These are phyloP conservation scores for Myotis findleyi DNA, from an alignment of 2,797 vertebrate genomes.

Conservation along the genomic window DNA sequence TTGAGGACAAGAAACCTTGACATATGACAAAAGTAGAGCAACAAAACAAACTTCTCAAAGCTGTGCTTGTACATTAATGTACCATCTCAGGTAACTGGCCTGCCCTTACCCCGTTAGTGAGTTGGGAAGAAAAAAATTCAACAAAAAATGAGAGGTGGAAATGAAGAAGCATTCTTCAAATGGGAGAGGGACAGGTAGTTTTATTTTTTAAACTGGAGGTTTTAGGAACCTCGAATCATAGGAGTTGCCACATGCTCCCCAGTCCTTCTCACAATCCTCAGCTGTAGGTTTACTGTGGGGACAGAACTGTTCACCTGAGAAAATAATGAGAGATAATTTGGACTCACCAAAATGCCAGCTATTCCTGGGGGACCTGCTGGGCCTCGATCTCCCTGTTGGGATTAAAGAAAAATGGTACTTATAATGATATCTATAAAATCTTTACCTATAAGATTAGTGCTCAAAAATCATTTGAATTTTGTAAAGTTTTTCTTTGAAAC, in stretches of 20 bases:
- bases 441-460: background rate
- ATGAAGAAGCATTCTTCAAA: background rate
- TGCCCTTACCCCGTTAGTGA: background rate
- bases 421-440: background rate
- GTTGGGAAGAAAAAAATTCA: background rate
- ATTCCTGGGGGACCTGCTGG: constrained; percentile 91
- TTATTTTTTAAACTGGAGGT: background rate
- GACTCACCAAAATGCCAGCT: constrained; percentile 91
- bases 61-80: background rate
- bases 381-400: constrained; percentile 94
- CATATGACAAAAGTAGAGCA: background rate
- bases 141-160: background rate
- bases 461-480: background rate
- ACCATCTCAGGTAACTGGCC: background rate
- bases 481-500: constrained; percentile 3
- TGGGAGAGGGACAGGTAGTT: background rate
- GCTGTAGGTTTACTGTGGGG: background rate
- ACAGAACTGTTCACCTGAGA: background rate
- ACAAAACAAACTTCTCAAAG: background rate
- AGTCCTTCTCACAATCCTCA: background rate
- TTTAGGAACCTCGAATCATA: background rate
- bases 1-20: background rate
- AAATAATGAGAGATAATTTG: background rate
- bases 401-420: constrained; percentile 68
- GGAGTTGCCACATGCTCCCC: background rate